Evolutionary conservation across 2,888 invertebrate genomes (phyloP), one percentile per base, ranked within the genome.

Genomic region (Leptopterna dolabrata): DNA sequence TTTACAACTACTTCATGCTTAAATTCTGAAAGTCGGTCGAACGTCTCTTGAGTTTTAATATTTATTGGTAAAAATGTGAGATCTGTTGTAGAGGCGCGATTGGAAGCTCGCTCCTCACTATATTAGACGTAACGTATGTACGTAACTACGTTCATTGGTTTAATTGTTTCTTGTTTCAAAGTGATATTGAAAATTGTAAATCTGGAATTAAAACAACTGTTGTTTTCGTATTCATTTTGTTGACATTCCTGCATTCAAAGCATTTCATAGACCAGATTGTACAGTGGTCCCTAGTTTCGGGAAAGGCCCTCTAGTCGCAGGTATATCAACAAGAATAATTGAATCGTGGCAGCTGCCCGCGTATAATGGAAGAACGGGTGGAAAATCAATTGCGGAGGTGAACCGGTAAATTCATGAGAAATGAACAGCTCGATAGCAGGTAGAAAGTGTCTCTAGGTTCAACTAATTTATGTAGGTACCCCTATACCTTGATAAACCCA

Each of bases 201-300:
- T 78, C 78, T 78, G 43, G 78, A 45, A 78, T 78, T 45, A 78
- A 78, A 43, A n/a, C n/a, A n/a, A 43, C 45, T 78, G 43, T 78
- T 78, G 43, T 78, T 78, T 43, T 14, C 19, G 78, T 78, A 45
- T 45, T 14, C 29, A 19, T 0, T 41, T 13, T 36, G 24, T 27
- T 30, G 14, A 9, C 27, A 30, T 16, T 41, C 36, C 36, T 41
- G 14, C 9, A n/a, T 36, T 76, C 13, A 36, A 16, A 2, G 73
- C 19, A 1, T 29, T 27, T 24, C 4, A 3, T 6, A 16, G 24
- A 16, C 2, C 2, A 55, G 11, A n/a, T 55, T 4, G 11, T 16
- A 16, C n/a, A n/a, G n/a, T n/a, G n/a, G n/a, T n/a, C n/a, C n/a
- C n/a, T n/a, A n/a, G n/a, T n/a, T n/a, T n/a, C n/a, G n/a, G n/a